Percentiles rank a stretch among this genome's conserved stretches.
These are phyloP conservation scores for Anas georgica DNA, from an alignment of 2,797 vertebrate genomes.

Conservation along the genomic window DNA sequence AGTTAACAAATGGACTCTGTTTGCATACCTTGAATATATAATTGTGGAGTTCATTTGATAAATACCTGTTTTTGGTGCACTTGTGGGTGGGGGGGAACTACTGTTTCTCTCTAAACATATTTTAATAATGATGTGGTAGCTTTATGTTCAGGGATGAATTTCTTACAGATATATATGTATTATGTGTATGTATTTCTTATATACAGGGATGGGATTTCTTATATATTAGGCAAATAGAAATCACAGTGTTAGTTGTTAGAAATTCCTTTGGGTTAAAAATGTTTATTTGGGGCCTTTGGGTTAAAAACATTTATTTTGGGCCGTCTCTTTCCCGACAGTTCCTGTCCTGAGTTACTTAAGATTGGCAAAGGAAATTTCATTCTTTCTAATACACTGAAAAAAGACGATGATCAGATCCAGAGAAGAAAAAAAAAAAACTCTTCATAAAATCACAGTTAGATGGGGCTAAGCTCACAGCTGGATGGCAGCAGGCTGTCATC, in stretches of 20 bases:
- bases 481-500: background rate
- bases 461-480: background rate
- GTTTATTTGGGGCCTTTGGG: background rate
- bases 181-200: background rate
- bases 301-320: background rate
- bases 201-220: background rate
- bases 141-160: background rate
- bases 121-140: background rate
- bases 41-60: background rate
- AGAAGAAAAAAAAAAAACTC: background rate
- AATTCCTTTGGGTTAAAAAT: background rate
- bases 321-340: background rate
- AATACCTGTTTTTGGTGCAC: background rate
- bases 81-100: background rate
- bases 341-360: background rate
- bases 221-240: background rate
- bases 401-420: background rate
- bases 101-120: background rate
- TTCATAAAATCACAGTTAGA: background rate
- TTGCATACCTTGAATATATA: background rate
- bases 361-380: background rate
- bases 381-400: background rate
- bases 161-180: background rate
- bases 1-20: background rate
- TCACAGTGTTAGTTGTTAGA: background rate